Evolutionary conservation across 1,140 invertebrate species (phyloP), one percentile per base, ranked within the genome.

Genomic region (Leptinotarsa undecemlineata): DNA sequence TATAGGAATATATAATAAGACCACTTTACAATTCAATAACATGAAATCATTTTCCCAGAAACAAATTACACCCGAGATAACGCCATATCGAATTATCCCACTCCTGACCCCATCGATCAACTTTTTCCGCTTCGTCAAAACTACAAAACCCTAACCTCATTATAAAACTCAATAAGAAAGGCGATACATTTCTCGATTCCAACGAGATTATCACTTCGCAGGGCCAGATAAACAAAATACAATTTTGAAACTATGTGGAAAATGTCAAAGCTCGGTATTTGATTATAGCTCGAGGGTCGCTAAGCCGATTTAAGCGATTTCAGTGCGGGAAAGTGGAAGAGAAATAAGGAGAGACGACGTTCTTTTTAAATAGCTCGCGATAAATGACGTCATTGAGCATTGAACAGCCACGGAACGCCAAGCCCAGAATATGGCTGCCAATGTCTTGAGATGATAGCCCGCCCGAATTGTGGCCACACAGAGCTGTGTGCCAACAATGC

Each of bases 231-330:
- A 81, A 81, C 76, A 78, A 80, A 81, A 81, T 81, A 80, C 77
- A 79, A 81, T 81, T 81, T 80, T 80, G 75, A 81, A 81, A 81
- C 79, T 80, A 77, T 81, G 80, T 80, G 80, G 79, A 80, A 80
- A 80, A 79, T 77, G 80, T 81, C 80, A 79, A 72, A 76, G 78
- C 73, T 76, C 74, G 74, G 79, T 79, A 79, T 78, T 79, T 80
- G 79, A 81, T 81, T 81, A 79, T 69, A 48, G 19, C 26, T 72
- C 73, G 19, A 72, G 75, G 79, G 79, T 79, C 75, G 74, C 73
- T 19, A 79, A 81, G 79, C 76, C 78, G 79, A 81, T 81, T 81
- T 79, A 77, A 77, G 70, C 79, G 79, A 77, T 57, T 57, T 57
- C 51, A 15, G 15, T 17, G 15, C 51, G 51, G 51, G n/a, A n/a